phyloP scores from a whole-genome alignment of 2,888 invertebrate species.

The Lepidochrysops patricia region DNA sequence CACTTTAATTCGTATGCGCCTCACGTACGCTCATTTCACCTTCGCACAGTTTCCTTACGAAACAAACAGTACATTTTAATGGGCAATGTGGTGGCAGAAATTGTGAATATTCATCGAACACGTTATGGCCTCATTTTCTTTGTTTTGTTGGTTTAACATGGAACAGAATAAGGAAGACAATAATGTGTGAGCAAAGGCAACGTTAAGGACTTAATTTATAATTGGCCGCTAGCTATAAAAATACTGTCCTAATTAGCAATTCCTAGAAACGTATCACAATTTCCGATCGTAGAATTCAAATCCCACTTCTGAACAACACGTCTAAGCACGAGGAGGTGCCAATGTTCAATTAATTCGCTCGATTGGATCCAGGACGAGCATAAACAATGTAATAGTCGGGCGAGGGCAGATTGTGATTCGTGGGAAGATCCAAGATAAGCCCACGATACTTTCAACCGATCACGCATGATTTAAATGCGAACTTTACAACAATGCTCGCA shows the following conservation, averaged over 20 bases:
- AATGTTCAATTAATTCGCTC: background rate
- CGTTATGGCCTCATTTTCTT: background rate
- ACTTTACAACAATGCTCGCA: slow-evolving; percentile 48
- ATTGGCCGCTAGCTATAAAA: no score
- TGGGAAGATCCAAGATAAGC: slow-evolving; percentile 59
- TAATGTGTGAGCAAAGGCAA: no score
- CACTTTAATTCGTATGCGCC: slow-evolving; percentile 5
- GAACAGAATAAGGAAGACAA: background rate
- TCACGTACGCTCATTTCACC: slow-evolving; percentile 7
- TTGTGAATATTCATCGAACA: slow-evolving; percentile 5
- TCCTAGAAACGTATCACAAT: no score
- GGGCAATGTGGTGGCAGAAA: background rate
- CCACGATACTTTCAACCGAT: slow-evolving; percentile 61
- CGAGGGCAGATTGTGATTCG: slow-evolving; percentile 42
- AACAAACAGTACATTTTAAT: slow-evolving; percentile 7
- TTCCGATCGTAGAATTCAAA: background rate
- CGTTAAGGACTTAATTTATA: background rate
- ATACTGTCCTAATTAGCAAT: no score
- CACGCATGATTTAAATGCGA: slow-evolving; percentile 66
- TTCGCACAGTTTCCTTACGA: slow-evolving; percentile 13
- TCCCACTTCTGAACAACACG: background rate
- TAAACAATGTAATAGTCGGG: slow-evolving; percentile 16
- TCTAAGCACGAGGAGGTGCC: background rate
- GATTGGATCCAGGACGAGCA: slow-evolving; percentile 3
- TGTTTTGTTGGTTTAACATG: background rate